A percentile compares a stretch with the other conserved stretches of the same genome.
Conservation (phyloP, 2,888 invertebrate species). For the Lasioglossum pauxillum region DNA sequence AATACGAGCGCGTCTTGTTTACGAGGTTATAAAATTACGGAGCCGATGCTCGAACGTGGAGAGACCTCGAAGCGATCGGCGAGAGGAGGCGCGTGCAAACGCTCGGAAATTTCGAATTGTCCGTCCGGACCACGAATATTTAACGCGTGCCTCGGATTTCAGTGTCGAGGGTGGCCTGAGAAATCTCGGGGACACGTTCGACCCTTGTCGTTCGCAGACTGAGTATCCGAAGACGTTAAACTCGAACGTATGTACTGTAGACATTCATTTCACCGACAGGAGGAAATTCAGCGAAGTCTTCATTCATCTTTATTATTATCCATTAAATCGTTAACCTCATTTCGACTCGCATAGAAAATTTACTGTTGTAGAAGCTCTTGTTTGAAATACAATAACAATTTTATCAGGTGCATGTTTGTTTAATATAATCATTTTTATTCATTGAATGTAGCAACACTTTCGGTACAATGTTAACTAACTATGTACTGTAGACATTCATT, state of each 20-base stretch:
- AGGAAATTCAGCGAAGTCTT: not conserved
- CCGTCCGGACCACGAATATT: slow-evolving; percentile 35
- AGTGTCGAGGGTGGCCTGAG: slow-evolving; percentile 14
- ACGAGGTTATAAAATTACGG: slow-evolving; percentile 83
- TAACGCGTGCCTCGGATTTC: slow-evolving; percentile 42
- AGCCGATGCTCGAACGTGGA: slow-evolving; percentile 81
- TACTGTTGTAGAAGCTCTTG: not conserved
- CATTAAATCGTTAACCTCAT: not conserved
- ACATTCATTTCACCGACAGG: not conserved
- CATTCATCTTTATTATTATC: not conserved
- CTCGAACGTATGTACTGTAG: not conserved
- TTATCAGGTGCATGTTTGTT: not conserved
- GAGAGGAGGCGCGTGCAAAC: slow-evolving; percentile 41
- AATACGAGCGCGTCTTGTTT: slow-evolving; percentile 81
- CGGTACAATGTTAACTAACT: not conserved
- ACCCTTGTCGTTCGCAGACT: not conserved
- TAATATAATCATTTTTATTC: not conserved
- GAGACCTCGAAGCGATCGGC: slow-evolving; percentile 79
- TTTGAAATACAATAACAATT: not conserved
- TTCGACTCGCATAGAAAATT: not conserved
- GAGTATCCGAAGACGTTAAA: not conserved
- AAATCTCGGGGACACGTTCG: slow-evolving; percentile 24
- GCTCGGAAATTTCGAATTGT: slow-evolving; percentile 46
- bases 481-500: not conserved
- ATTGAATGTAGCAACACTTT: not conserved